Conservation (phyloP, 2,888 invertebrate species). For the Cotesia congregata region DNA sequence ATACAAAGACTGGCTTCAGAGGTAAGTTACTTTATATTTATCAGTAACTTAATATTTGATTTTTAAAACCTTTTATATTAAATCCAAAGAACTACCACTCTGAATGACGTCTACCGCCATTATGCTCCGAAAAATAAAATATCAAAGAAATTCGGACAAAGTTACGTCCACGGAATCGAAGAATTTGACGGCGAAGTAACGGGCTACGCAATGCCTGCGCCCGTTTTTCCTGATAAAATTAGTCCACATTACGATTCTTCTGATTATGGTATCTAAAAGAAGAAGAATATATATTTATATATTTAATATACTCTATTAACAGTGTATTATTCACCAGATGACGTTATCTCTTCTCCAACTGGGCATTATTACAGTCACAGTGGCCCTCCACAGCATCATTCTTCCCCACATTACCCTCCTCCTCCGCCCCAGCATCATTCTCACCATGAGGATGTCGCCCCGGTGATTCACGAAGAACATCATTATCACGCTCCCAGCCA, state of each 20-base stretch:
- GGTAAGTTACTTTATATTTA: slow-evolving; percentile 70
- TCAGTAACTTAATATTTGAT: neutral
- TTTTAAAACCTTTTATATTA: slow-evolving; percentile 2
- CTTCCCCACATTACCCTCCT: slow-evolving; percentile 52
- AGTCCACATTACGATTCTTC: slow-evolving; percentile 48
- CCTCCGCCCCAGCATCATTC: slow-evolving; percentile 50
- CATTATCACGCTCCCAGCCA: slow-evolving; percentile 51
- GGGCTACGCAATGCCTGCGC: slow-evolving; percentile 71
- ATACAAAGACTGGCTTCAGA: slow-evolving; percentile 83
- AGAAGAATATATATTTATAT: neutral
- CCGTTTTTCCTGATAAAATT: slow-evolving; percentile 60
- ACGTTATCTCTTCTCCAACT: slow-evolving; percentile 56
- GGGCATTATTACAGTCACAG: slow-evolving; percentile 55
- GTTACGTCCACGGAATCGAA: slow-evolving; percentile 66
- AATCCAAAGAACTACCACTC: slow-evolving; percentile 75
- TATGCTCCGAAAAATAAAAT: slow-evolving; percentile 70
- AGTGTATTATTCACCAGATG: slow-evolving; percentile 45
- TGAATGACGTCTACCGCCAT: slow-evolving; percentile 80
- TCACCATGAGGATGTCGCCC: slow-evolving; percentile 50
- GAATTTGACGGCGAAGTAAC: slow-evolving; percentile 77
- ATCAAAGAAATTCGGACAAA: slow-evolving; percentile 49
- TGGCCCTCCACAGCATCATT: slow-evolving; percentile 43
- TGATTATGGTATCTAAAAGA: slow-evolving; percentile 43
- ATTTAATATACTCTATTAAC: slow-evolving; percentile 7
- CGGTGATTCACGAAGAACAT: slow-evolving; percentile 63